phyloP scores from a whole-genome alignment of 1,140 invertebrate species.

The Melipona quadrifasciata region DNA sequence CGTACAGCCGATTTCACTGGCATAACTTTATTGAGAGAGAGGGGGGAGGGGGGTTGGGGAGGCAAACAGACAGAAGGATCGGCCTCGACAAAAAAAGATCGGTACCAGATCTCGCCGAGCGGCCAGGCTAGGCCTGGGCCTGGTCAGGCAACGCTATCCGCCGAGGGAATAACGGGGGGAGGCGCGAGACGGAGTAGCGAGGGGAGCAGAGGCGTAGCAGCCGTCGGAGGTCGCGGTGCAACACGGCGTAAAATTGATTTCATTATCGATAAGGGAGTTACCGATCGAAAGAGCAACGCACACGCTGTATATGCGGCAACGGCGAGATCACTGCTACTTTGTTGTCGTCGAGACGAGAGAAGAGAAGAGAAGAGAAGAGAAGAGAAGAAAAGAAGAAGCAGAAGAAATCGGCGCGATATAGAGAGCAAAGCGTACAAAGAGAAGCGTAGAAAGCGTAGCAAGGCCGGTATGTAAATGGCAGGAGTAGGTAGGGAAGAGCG shows the following conservation, averaged over 20 bases:
- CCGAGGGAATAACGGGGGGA: too few species aligned
- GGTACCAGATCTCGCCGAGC: slow-evolving; percentile 25
- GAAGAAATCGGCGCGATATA: background rate
- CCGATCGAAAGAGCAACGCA: slow-evolving; percentile 11
- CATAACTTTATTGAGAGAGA: background rate
- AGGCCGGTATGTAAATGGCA: background rate
- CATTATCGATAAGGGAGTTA: slow-evolving; percentile 37
- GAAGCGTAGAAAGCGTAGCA: too few species aligned
- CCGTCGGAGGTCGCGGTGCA: background rate
- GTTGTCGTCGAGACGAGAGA: background rate
- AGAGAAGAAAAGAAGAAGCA: background rate
- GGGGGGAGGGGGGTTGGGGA: background rate
- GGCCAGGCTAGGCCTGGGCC: background rate
- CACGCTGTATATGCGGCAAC: too few species aligned
- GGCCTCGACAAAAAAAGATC: slow-evolving; percentile 21
- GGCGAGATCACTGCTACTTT: background rate
- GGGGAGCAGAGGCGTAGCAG: slow-evolving; percentile 5
- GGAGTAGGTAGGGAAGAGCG: background rate
- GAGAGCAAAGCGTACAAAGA: background rate
- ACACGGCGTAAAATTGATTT: slow-evolving; percentile 34
- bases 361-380: background rate
- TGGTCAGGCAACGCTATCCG: too few species aligned
- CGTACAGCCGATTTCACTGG: slow-evolving; percentile 55
- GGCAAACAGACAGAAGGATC: too few species aligned
- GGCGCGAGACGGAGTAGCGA: too few species aligned